Evolutionary conservation across 1,140 invertebrate species (phyloP).

Genomic region (Lucilia sericata): DNA sequence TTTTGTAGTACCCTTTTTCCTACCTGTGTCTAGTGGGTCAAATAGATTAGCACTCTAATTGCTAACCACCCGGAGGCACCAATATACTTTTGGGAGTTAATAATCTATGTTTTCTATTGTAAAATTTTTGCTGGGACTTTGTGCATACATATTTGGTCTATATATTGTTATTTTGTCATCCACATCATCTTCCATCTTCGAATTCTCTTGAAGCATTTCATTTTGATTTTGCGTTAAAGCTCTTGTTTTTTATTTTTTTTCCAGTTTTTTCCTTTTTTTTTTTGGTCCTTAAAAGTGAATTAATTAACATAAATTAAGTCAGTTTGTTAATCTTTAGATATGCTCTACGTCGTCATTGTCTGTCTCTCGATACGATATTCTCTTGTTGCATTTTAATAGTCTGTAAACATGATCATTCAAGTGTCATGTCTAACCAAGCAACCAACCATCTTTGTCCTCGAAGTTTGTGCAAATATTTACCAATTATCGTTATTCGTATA

Average conservation of each 20-base stretch:
- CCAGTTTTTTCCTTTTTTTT: not conserved
- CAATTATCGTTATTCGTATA: not conserved
- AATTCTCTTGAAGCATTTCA: conserved; percentile 23
- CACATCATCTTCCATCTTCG: conserved; percentile 14
- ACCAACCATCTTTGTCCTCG: not conserved
- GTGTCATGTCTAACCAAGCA: not conserved
- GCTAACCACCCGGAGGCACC: too few relatives aligned
- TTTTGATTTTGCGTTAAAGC: conserved; percentile 10
- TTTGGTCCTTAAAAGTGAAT: conserved; percentile 41
- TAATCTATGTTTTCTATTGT: too few relatives aligned
- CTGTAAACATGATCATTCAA: conserved; percentile 43
- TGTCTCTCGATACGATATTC: not conserved
- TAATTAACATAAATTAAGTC: conserved; percentile 44
- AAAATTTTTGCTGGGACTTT: too few relatives aligned
- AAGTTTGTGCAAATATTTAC: conserved; percentile 19
- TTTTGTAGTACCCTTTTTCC: too few relatives aligned
- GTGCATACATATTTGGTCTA: not conserved
- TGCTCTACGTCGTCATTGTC: not conserved
- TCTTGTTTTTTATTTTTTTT: not conserved
- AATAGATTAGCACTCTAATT: too few relatives aligned
- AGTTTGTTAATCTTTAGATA: not conserved
- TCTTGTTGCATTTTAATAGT: conserved; percentile 20
- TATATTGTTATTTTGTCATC: not conserved
- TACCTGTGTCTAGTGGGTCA: too few relatives aligned
- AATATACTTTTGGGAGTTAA: too few relatives aligned